Conservation (phyloP, 64 coral and sea anemone genomes). For the Montipora capricornis region DNA sequence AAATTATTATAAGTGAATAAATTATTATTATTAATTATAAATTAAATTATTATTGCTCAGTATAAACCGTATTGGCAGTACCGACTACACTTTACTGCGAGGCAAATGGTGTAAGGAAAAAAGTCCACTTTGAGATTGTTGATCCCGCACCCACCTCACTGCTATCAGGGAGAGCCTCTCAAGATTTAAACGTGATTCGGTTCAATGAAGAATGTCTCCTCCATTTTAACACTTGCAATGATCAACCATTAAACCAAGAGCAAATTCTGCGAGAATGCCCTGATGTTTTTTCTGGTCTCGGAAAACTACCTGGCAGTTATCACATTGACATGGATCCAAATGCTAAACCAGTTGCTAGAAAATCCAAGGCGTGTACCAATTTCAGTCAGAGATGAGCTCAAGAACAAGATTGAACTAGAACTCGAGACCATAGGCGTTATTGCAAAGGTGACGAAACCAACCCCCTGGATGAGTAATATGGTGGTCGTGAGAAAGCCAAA, state of each 20-base stretch:
- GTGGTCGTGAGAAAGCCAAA: no score
- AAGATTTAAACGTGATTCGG: neutral
- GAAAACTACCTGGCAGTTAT: slow-evolving; percentile 61
- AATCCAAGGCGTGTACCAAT: no score
- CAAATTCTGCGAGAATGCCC: slow-evolving; percentile 43
- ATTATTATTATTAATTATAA: no score
- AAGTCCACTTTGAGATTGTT: slow-evolving; percentile 7
- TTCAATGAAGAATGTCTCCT: slow-evolving; percentile 63
- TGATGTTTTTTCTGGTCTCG: slow-evolving; percentile 56
- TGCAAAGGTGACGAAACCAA: no score
- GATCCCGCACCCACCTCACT: neutral
- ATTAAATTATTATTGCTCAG: no score
- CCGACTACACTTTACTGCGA: slow-evolving; percentile 25
- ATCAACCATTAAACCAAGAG: neutral
- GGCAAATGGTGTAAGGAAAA: slow-evolving; percentile 29
- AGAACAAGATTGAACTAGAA: no score
- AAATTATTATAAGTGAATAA: no score
- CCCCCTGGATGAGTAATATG: no score
- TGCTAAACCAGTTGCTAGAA: no score
- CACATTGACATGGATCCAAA: no score
- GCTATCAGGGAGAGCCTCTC: slow-evolving; percentile 30
- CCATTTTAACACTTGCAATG: neutral
- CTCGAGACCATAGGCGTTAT: no score
- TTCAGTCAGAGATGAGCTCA: no score
- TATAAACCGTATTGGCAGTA: slow-evolving; percentile 36